Conservation (phyloP, 2,797 vertebrate species). For the Apogon hyalosoma region DNA sequence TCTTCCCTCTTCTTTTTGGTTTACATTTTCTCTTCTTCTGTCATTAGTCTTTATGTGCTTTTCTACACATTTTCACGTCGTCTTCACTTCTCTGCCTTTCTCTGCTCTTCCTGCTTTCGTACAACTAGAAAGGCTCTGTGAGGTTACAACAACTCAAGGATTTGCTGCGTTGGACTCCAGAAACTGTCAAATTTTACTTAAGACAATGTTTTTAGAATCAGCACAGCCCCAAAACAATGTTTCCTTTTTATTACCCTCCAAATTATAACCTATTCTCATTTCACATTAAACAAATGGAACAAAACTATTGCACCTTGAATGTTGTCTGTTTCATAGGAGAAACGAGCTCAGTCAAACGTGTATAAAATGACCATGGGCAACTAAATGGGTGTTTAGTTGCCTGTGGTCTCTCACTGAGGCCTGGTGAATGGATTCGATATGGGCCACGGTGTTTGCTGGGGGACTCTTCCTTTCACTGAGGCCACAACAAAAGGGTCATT, state of each 20-base stretch:
- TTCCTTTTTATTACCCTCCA: neutral
- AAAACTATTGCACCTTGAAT: neutral
- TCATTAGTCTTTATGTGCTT: neutral
- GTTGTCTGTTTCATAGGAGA: slow-evolving; percentile 3
- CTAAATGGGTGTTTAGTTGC: slow-evolving; percentile 52
- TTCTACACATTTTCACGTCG: neutral
- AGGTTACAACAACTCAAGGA: neutral
- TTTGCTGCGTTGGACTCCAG: slow-evolving; percentile 13
- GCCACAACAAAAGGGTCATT: slow-evolving; percentile 83
- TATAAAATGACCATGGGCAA: slow-evolving; percentile 43
- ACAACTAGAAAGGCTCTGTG: slow-evolving; percentile 16
- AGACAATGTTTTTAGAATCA: neutral
- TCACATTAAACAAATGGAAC: too few species aligned
- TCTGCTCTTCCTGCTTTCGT: neutral
- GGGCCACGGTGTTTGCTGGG: slow-evolving; percentile 77
- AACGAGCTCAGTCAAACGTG: neutral
- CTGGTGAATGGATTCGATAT: slow-evolving; percentile 80
- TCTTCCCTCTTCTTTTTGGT: slow-evolving; percentile 2
- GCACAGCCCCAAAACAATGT: neutral
- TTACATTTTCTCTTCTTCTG: neutral
- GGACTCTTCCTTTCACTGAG: slow-evolving; percentile 77
- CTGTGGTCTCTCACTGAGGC: slow-evolving; percentile 63
- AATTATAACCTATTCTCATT: too few species aligned
- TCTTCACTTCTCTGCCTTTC: neutral
- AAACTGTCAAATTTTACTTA: neutral